phyloP scores from a whole-genome alignment of 2,797 vertebrate genomes.

The Ibycter americanus region DNA sequence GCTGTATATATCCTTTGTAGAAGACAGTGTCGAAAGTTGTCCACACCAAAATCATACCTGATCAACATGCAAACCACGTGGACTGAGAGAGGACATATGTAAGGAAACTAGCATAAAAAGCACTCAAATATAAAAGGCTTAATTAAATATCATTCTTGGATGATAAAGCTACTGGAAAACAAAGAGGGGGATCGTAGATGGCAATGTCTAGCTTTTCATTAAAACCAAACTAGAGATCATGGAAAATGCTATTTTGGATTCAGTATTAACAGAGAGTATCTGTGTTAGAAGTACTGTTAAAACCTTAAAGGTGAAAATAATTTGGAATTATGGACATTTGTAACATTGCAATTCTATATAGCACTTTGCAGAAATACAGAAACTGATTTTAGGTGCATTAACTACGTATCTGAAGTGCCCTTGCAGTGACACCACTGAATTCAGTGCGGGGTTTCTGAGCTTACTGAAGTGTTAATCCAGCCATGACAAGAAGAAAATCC shows the following conservation, averaged over 20 bases:
- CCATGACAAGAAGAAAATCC: not conserved
- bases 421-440: not conserved
- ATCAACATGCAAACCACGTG: not conserved
- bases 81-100: not conserved
- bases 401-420: not conserved
- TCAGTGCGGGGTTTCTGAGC: not conserved
- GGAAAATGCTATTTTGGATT: not conserved
- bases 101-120: not conserved
- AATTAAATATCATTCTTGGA: not conserved
- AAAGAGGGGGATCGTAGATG: not conserved
- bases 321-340: not conserved
- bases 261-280: not conserved
- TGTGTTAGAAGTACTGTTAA: not conserved
- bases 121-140: not conserved
- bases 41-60: not conserved
- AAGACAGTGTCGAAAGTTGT: not conserved
- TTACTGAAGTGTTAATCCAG: not conserved
- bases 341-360: not conserved
- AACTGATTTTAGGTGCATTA: not conserved
- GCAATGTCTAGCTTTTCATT: not conserved
- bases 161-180: not conserved
- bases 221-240: not conserved
- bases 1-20: not conserved
- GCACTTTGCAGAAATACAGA: not conserved
- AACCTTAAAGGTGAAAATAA: not conserved